These are phyloP conservation scores for Xiphorhynchus erythropygius DNA, from an alignment of 2,797 vertebrate species.

Conservation along the genomic window DNA sequence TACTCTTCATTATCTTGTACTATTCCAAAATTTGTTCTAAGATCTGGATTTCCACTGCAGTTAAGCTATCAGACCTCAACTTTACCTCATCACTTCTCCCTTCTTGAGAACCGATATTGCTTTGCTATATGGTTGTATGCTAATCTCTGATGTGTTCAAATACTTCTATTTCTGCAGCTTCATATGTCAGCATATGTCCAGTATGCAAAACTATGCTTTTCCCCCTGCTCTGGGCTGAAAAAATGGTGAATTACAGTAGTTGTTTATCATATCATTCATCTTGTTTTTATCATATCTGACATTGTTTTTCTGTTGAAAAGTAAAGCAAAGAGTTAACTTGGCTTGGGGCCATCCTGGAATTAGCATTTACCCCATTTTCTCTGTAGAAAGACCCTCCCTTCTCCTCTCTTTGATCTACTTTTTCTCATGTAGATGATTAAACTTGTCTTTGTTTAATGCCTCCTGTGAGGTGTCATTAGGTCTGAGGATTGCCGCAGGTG, in stretches of 20 bases:
- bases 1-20: background rate
- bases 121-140: background rate
- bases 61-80: background rate
- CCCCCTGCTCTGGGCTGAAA: background rate
- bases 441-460: background rate
- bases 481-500: background rate
- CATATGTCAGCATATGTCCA: background rate
- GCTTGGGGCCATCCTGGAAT: background rate
- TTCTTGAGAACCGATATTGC: background rate
- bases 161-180: background rate
- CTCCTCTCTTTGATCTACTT: background rate
- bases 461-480: background rate
- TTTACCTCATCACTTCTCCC: background rate
- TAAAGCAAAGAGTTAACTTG: background rate
- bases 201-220: background rate
- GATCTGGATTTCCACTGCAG: background rate
- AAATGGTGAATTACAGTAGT: background rate
- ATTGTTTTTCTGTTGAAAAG: background rate
- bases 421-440: background rate
- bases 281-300: background rate
- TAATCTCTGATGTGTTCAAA: background rate
- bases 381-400: background rate
- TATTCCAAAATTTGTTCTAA: background rate
- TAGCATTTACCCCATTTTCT: background rate
- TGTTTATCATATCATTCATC: background rate